These are phyloP conservation scores for Lucinisca nassula DNA, from an alignment of 2,888 invertebrate species.

Conservation along the genomic window DNA sequence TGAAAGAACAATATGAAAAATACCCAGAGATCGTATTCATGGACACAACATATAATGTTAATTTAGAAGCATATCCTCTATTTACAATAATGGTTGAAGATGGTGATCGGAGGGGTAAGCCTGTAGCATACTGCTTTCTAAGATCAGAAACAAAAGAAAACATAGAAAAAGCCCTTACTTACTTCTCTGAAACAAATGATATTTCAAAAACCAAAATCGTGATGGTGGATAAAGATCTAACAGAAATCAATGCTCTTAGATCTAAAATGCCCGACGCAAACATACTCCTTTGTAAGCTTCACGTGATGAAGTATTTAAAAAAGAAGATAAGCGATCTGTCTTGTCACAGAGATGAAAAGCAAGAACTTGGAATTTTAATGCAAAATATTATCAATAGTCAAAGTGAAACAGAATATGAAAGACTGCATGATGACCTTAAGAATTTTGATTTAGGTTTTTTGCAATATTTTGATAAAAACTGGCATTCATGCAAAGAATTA, in stretches of 20 bases:
- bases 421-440: neutral
- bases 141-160: neutral
- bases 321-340: neutral
- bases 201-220: neutral
- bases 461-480: neutral
- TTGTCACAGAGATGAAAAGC: neutral
- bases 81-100: neutral
- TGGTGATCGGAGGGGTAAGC: neutral
- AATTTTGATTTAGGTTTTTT: neutral
- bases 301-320: neutral
- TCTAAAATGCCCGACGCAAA: neutral
- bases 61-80: neutral
- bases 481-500: neutral
- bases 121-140: neutral
- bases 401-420: neutral
- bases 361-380: neutral
- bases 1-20: no score
- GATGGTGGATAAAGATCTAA: neutral
- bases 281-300: neutral
- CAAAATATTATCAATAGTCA: neutral
- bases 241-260: neutral
- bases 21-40: neutral
- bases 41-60: neutral
- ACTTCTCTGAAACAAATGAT: neutral
- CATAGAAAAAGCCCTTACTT: neutral